phyloP scores from a whole-genome alignment of 2,888 invertebrate genomes.

The Acleris holmiana region DNA sequence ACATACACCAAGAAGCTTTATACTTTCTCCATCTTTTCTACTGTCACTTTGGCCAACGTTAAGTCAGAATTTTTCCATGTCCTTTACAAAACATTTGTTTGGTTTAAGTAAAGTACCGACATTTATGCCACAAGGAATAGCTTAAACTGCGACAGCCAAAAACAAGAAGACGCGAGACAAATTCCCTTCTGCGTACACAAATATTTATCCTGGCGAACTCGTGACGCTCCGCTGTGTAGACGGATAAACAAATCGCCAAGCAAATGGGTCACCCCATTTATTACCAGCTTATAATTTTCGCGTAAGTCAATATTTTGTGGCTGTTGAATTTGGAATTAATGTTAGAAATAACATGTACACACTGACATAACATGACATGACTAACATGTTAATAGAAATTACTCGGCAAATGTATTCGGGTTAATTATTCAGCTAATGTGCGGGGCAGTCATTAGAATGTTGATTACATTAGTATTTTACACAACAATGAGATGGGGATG shows the following conservation, averaged over 20 bases:
- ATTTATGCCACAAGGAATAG: conserved; percentile 14
- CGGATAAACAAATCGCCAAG: conserved; percentile 38
- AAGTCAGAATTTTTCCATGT: conserved; percentile 5
- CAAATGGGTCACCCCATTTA: conserved; percentile 37
- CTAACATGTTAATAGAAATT: neutral
- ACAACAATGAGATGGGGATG: conserved; percentile 56
- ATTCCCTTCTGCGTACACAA: conserved; percentile 38
- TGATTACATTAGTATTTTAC: conserved; percentile 44
- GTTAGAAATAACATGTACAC: no score
- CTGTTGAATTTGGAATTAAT: conserved; percentile 17
- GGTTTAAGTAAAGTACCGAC: conserved; percentile 12
- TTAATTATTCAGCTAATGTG: conserved; percentile 1
- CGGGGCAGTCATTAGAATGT: conserved; percentile 9
- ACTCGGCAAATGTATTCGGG: neutral
- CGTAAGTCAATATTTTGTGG: conserved; percentile 29
- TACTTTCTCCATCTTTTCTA: neutral
- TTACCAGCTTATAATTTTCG: conserved; percentile 36
- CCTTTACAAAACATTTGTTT: conserved; percentile 6
- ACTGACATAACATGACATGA: neutral
- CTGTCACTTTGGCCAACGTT: neutral
- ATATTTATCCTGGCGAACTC: conserved; percentile 38
- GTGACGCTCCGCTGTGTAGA: conserved; percentile 37
- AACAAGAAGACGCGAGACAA: conserved; percentile 36
- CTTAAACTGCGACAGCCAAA: conserved; percentile 33
- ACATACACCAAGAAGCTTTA: conserved; percentile 31